Evolutionary conservation across 92 coral and sea anemone genomes (phyloP).

Genomic region (Scolanthus callimorphus): DNA sequence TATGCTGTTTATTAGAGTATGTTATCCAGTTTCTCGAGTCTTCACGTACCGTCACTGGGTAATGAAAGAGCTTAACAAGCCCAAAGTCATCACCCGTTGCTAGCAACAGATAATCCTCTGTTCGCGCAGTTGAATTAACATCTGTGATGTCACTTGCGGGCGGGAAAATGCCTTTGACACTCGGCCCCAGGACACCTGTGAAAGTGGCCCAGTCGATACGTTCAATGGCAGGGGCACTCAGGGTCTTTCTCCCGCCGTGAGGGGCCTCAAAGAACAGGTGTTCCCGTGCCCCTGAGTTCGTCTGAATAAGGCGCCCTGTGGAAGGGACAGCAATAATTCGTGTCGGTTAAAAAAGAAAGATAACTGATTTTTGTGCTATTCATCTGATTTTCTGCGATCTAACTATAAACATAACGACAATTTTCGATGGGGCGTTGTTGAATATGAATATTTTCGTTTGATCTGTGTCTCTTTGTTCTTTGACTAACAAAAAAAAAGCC

Average conservation of each 20-base stretch:
- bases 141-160: constrained; percentile 96
- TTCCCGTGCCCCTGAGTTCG: constrained; percentile 98
- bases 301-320: constrained; percentile 91
- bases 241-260: constrained; percentile 80
- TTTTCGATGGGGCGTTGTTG: too few relatives aligned
- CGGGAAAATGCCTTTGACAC: constrained; percentile 88
- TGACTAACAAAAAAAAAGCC: too few relatives aligned
- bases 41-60: constrained; percentile 91
- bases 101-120: constrained; percentile 73
- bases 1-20: too few relatives aligned
- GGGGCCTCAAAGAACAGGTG: constrained; percentile 92
- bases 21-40: too few relatives aligned
- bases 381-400: too few relatives aligned
- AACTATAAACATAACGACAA: too few relatives aligned
- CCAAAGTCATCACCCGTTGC: constrained; percentile 99
- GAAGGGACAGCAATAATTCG: not conserved
- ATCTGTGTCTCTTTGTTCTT: too few relatives aligned
- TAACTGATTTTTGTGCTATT: too few relatives aligned
- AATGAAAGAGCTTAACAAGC: constrained; percentile 85
- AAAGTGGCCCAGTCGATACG: constrained; percentile 91
- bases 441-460: too few relatives aligned
- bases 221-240: constrained; percentile 79
- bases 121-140: constrained; percentile 91
- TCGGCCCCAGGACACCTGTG: constrained; percentile 97
- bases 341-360: too few relatives aligned